Conservation (phyloP, 2,113 vertebrate genomes). For the Albula goreensis region DNA sequence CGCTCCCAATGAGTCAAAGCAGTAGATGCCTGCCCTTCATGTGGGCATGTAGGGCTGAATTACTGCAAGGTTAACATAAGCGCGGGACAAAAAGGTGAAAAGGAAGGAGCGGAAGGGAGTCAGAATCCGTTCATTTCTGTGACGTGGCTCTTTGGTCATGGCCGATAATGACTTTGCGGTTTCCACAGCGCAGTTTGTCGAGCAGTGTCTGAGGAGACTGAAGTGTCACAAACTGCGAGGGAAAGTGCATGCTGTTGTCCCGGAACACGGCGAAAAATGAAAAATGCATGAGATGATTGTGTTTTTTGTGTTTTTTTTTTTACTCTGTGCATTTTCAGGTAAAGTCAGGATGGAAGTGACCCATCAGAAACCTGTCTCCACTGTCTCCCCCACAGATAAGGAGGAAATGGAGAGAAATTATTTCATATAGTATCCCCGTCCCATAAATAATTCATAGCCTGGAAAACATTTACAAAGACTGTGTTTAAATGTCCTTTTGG, state of each 20-base stretch:
- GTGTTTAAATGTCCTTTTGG: constrained; percentile 2
- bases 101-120: no score
- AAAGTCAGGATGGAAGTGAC: constrained; percentile 1
- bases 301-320: not conserved
- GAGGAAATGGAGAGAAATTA: not conserved
- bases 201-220: not conserved
- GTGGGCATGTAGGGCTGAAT: not conserved
- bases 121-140: not conserved
- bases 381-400: not conserved
- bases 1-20: not conserved
- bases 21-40: not conserved
- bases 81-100: not conserved
- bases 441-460: constrained; percentile 18
- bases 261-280: not conserved
- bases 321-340: not conserved
- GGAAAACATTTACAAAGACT: not conserved
- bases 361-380: not conserved
- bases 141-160: not conserved
- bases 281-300: not conserved
- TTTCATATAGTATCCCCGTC: constrained; percentile 3
- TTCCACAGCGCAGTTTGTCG: not conserved
- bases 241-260: not conserved
- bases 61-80: not conserved
- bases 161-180: not conserved
- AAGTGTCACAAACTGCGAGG: not conserved